phyloP scores from a whole-genome alignment of 1,140 invertebrate species.

The Trichonephila clavata region DNA sequence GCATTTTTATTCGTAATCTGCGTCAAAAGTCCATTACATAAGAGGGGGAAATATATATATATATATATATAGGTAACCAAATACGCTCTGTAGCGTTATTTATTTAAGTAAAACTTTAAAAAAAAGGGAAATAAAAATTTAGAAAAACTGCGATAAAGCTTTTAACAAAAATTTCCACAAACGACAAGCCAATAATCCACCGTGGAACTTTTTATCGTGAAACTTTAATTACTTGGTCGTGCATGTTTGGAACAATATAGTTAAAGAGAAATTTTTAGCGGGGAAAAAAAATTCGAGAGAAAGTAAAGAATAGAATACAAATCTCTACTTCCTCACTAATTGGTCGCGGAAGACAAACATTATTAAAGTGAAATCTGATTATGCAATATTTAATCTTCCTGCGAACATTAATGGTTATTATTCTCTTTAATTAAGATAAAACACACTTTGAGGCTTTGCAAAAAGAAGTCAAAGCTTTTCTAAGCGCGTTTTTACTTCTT shows the following conservation, averaged over 20 bases:
- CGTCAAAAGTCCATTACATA: neutral
- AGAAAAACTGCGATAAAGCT: neutral
- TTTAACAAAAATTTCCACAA: neutral
- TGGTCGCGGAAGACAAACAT: slow-evolving; percentile 45
- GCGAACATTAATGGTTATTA: slow-evolving; percentile 49
- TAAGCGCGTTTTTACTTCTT: neutral
- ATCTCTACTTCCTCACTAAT: neutral
- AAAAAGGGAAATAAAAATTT: too few species aligned
- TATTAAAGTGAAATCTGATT: slow-evolving; percentile 55
- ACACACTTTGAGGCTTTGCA: neutral
- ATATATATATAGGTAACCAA: neutral
- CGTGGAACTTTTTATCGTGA: neutral
- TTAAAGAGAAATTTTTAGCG: neutral
- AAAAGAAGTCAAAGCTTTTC: slow-evolving; percentile 31
- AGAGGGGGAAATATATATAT: neutral
- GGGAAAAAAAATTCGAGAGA: neutral
- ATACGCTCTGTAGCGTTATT: neutral
- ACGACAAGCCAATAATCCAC: neutral
- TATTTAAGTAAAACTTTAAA: neutral
- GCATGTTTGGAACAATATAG: neutral
- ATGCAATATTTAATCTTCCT: slow-evolving; percentile 58
- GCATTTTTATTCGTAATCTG: neutral
- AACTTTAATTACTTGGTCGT: slow-evolving; percentile 22
- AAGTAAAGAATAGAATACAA: neutral
- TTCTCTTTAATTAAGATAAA: slow-evolving; percentile 44